Conservation (phyloP, 2,888 invertebrate genomes). For the Micoletzkya japonica region DNA sequence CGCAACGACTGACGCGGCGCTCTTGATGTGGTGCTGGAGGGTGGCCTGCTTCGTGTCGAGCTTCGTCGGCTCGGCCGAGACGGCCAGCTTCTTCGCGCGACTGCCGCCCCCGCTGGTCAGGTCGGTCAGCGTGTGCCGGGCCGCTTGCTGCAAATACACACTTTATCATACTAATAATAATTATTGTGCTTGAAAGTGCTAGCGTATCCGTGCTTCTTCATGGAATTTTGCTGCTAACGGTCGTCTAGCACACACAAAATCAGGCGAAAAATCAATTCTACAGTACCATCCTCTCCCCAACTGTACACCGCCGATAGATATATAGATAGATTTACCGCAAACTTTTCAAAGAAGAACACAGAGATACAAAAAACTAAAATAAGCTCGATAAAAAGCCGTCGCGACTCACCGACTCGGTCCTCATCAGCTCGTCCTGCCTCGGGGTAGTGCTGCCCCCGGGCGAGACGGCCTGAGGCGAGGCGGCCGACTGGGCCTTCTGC, state of each 20-base stretch:
- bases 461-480: slow-evolving; percentile 31
- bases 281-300: background rate
- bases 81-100: slow-evolving; percentile 67
- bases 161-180: too few relatives aligned
- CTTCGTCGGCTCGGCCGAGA: slow-evolving; percentile 65
- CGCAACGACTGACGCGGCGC: slow-evolving; percentile 56
- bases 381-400: too few relatives aligned
- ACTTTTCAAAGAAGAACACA: too few relatives aligned
- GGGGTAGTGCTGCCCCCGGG: slow-evolving; percentile 55
- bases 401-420: background rate
- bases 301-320: too few relatives aligned
- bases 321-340: too few relatives aligned
- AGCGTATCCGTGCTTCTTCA: too few relatives aligned
- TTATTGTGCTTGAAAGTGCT: too few relatives aligned
- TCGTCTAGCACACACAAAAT: too few relatives aligned
- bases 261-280: background rate
- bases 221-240: too few relatives aligned
- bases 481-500: slow-evolving; percentile 65
- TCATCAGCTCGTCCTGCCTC: background rate
- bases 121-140: background rate
- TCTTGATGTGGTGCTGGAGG: slow-evolving; percentile 61
- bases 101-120: background rate
- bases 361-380: too few relatives aligned
- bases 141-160: too few relatives aligned
- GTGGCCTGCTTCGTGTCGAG: slow-evolving; percentile 57